Conservation (phyloP, 1,140 invertebrate genomes). For the Drosophila simulans region DNA sequence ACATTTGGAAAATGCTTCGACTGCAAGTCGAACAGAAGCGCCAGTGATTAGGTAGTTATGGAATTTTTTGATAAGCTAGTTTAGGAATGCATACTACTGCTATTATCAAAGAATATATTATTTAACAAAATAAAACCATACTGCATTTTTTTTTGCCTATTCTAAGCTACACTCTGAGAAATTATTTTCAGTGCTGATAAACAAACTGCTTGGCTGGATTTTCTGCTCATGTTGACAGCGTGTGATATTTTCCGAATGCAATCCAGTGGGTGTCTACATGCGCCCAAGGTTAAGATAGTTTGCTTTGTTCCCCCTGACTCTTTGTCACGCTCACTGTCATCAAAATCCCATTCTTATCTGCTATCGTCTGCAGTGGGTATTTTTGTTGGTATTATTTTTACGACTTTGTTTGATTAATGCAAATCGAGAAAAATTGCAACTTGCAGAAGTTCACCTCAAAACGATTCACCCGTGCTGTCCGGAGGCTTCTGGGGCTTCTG, state of each 20-base stretch:
- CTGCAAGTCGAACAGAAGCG: not conserved
- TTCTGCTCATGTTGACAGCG: conserved; percentile 59
- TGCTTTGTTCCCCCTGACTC: not conserved
- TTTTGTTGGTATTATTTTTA: conserved; percentile 49
- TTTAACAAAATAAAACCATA: too few species aligned
- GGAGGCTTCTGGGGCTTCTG: conserved; percentile 14
- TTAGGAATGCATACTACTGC: too few species aligned
- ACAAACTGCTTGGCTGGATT: conserved; percentile 16
- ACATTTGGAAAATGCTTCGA: not conserved
- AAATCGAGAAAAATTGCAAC: conserved; percentile 63
- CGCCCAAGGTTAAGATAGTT: conserved; percentile 58
- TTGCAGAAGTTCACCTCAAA: conserved; percentile 49
- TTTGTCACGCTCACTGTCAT: conserved; percentile 30
- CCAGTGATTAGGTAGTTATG: conserved; percentile 4
- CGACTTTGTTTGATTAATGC: conserved; percentile 66
- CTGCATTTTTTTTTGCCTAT: not conserved
- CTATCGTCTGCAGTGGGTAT: conserved; percentile 35
- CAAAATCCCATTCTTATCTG: conserved; percentile 47
- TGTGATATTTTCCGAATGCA: conserved; percentile 71
- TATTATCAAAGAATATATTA: not conserved
- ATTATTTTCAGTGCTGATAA: not conserved
- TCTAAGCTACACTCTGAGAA: too few species aligned
- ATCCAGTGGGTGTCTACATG: conserved; percentile 40
- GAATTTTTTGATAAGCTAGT: not conserved
- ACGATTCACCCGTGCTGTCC: conserved; percentile 25